Evolutionary conservation across 2,113 vertebrate genomes (phyloP), one percentile per base, ranked within the genome.

Genomic region (Neogobius melanostomus): DNA sequence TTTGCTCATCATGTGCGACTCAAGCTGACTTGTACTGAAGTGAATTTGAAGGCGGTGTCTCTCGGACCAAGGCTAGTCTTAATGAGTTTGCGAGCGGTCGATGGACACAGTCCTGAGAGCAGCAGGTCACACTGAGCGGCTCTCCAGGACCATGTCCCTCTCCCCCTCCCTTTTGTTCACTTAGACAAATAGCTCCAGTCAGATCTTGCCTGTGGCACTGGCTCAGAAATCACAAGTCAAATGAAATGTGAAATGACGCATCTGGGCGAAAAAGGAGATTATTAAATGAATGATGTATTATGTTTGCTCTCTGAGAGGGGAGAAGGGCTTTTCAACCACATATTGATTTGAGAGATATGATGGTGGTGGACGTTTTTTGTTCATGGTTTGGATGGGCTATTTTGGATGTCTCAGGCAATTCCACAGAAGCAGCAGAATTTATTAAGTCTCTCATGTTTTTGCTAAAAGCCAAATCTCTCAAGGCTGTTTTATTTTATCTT

Each of bases 201-300:
- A 78, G 68, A 82, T 72, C 71, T 74, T 51, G 80, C 80, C 77
- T 46, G 63, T 68, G 75, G 79, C 72, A 57, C 17, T 66, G 68
- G 72, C 63, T 69, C 76, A 56, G 74, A 69, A 42, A 44, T 66
- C 69, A 71, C 67, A 63, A 82, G 82, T 84, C 72, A 80, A 69
- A 78, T 53, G 64, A 73, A 73, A 65, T 8, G 43, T 43, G 45
- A 50, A 60, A 62, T 57, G 69, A 61, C 59, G 68, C 52, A 62
- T 68, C 64, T 44, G 62, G 53, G 6, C 61, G 12, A 48, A 17
- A 56, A 56, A 12, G 28, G 71, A 75, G 75, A 76, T 73, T 70
- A 81, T 73, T 72, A 76, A 80, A 53, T 78, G 76, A 76, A 66
- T 72, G 74, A 82, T 74, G 69, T 66, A 76, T 57, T 63, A 45